Base-by-base conservation (phyloP, 1,140 invertebrate genomes). In the Pantala flavescens region DNA sequence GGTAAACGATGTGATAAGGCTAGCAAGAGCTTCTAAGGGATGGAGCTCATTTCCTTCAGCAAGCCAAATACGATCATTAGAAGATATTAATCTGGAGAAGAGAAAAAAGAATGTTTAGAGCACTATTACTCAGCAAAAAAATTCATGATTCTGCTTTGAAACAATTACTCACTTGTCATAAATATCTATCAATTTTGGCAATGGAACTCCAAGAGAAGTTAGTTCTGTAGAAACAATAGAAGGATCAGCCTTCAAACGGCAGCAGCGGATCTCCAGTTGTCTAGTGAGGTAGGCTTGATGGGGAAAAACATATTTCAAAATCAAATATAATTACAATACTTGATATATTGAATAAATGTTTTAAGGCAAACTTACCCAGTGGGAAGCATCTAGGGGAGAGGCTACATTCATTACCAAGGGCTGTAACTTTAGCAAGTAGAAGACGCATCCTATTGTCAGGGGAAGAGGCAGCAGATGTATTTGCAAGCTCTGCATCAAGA, bases 1-100 rank as follows among this genome's bases (percentile, higher is more conserved):
- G 71, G 88, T 85, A 76, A 91, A 87, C 63, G 86, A 84, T 70
- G 86, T 86, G 73, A 92, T 86, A 78, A 92, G 83, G 78, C 86
- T 85, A 49, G 88, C 87, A 28, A 89, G 88, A 0, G 88, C 89
- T 81, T 88, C 86, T 73, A 90, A 89, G 42, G 91, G 83, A 83
- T 93, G 90, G 81, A 90, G 89, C 82, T 93, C 90, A 79, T 92
- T 90, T 23, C 90, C 90, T 83, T 91, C 88, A 24, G 87, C 88
- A 71, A 90, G 83, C 91, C 91, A 93, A 75, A 89, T 87, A 75
- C 90, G 85, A 79, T 92, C 90, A 80, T 91, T 90, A 78, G 89
- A 86, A 36, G 89, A 88, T 78, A 90, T 87, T 84, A 90, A 84
- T 81, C 90, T 89, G 76, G 73, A 83, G 79, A 79, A 79, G n/a